A percentile compares a stretch with the other conserved stretches of the same genome.
phyloP scores from a whole-genome alignment of 2,888 invertebrate species.

The Ectobius pallidus region DNA sequence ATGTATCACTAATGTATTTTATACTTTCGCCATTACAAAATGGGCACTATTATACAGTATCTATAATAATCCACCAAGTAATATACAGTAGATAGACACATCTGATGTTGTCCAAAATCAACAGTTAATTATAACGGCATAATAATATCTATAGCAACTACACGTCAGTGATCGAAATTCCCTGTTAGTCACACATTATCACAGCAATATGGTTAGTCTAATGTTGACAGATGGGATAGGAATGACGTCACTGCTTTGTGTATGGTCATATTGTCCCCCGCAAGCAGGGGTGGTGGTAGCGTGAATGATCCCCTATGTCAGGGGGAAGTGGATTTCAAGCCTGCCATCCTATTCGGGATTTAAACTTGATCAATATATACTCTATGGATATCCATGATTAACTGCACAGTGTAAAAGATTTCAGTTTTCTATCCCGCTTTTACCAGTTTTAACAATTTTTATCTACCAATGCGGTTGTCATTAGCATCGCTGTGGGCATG shows the following conservation, averaged over 20 bases:
- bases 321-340: background rate
- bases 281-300: background rate
- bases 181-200: slow-evolving; percentile 7
- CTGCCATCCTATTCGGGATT: background rate
- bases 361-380: background rate
- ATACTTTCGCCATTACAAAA: too few relatives aligned
- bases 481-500: too few relatives aligned
- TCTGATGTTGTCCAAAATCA: background rate
- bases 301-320: slow-evolving; percentile 10
- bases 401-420: too few relatives aligned
- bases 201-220: background rate
- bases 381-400: too few relatives aligned
- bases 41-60: too few relatives aligned
- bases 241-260: slow-evolving; percentile 3
- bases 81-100: background rate
- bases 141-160: background rate
- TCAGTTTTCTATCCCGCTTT: too few relatives aligned
- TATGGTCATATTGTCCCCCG: slow-evolving; percentile 1
- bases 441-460: too few relatives aligned
- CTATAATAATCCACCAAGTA: background rate
- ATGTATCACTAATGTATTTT: too few relatives aligned
- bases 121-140: background rate
- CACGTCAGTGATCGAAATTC: background rate
- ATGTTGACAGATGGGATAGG: slow-evolving; percentile 9
- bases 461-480: too few relatives aligned